Base-by-base conservation (phyloP, 2,113 vertebrate species). In the Oncorhynchus mykiss region DNA sequence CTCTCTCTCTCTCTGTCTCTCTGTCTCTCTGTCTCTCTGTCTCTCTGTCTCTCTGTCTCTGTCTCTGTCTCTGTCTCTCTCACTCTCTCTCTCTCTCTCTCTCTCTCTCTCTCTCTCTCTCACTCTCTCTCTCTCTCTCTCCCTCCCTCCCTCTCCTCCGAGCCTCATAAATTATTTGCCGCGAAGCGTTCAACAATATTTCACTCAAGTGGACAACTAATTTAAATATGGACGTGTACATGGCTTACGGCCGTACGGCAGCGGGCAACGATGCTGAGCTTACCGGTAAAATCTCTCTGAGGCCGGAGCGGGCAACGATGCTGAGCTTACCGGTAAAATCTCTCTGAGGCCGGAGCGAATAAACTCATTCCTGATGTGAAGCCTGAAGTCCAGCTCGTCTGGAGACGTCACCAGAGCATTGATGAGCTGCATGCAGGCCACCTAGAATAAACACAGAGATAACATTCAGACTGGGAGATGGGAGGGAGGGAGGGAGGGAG, bases 311-410 rank as follows among this genome's bases (percentile, higher is more conserved):
- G 3, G 29, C 5, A 6, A 2, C 34, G 7, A 39, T 39, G 34
- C 34, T 34, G 1, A 34, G 34, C 34, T 39, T 8, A 39, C 34
- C 39, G 39, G 39, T 2, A 39, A 9, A 7, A 39, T 39, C 39
- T 39, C 39, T 39, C 39, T 9, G 8, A 39, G 39, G 90, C 97
- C 98, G 86, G 95, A 96, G 83, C 27, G 27, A 95, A 97, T 96
- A 94, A 99, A 99, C 93, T 99, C 97, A 94, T 98, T 99, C 93
- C 97, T 96, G 91, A 99, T 95, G 88, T 99, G 98, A 85, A 99
- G 95, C 87, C 98, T 95, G 87, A 99, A 95, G 94, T 99, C 97
- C 93, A 99, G 88, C 87, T 99, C 98, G 90, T 99, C 98, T 81
- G 97, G 97, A 90, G 96, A 99, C 39, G 97, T 99, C 90, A 99